phyloP scores from a whole-genome alignment of 2,113 vertebrate species.

The Sylvietta virens region DNA sequence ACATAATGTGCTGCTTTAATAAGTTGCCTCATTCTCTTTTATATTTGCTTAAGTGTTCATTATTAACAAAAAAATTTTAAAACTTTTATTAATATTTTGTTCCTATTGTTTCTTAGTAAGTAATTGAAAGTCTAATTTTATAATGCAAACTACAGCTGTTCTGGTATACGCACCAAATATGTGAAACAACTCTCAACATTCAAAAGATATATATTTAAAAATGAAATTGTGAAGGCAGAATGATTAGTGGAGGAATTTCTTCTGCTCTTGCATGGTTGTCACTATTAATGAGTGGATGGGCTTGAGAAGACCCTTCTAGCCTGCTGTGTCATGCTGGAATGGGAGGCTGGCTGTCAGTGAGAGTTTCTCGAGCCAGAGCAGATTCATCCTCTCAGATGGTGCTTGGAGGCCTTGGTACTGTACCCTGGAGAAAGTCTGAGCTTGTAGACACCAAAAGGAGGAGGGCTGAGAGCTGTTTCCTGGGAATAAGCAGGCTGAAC shows the following conservation, averaged over 20 bases:
- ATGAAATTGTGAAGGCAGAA: background rate
- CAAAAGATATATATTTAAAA: background rate
- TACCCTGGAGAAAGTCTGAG: background rate
- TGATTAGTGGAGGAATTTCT: background rate
- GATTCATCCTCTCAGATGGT: fast-evolving
- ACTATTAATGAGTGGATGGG: background rate
- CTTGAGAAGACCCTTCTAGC: background rate
- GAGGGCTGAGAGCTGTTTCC: background rate
- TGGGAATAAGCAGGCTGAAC: background rate
- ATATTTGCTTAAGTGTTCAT: background rate
- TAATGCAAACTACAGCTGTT: background rate
- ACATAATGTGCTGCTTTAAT: background rate
- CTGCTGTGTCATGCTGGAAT: background rate
- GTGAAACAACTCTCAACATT: background rate
- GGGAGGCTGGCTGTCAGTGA: background rate
- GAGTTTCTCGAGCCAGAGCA: background rate
- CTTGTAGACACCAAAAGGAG: background rate
- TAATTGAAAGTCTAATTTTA: background rate
- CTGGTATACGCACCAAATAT: background rate
- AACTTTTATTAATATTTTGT: background rate
- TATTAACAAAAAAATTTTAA: background rate
- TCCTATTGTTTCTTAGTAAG: background rate
- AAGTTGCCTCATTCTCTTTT: background rate
- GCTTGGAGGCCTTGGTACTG: background rate
- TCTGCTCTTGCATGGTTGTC: background rate